Percentiles rank a stretch among this genome's conserved stretches.
phyloP scores from a whole-genome alignment of 1,140 invertebrate species.

The Odontomachus brunneus region DNA sequence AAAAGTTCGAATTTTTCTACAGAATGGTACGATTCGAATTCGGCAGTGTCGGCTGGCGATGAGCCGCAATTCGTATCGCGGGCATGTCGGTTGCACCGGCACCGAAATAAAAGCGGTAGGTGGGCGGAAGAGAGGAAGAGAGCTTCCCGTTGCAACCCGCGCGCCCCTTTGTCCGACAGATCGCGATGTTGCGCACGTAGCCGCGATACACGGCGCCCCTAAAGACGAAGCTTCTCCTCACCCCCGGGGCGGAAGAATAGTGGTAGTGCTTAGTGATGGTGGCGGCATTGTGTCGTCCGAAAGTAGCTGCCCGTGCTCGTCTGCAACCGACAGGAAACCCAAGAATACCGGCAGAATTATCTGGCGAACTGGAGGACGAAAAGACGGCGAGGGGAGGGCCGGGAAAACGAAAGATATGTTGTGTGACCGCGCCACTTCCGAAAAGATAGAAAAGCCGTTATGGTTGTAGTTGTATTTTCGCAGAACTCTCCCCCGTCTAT shows the following conservation, averaged over 20 bases:
- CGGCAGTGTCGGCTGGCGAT: slow-evolving; percentile 23
- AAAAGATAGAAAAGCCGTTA: slow-evolving; percentile 37
- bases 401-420: not conserved
- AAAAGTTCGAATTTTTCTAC: slow-evolving; percentile 14
- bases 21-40: slow-evolving; percentile 5
- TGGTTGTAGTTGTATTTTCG: slow-evolving; percentile 33
- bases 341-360: slow-evolving; percentile 57
- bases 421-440: slow-evolving; percentile 46
- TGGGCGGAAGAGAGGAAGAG: not conserved
- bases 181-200: slow-evolving; percentile 55
- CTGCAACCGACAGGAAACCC: slow-evolving; percentile 56
- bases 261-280: too few species aligned
- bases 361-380: not conserved
- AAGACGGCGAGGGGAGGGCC: not conserved
- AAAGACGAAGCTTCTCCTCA: not conserved
- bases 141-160: not conserved
- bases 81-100: slow-evolving; percentile 37
- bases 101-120: slow-evolving; percentile 55
- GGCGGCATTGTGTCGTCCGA: slow-evolving; percentile 46
- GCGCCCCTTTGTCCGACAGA: slow-evolving; percentile 48
- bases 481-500: not conserved
- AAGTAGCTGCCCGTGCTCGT: slow-evolving; percentile 29
- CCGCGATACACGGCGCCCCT: slow-evolving; percentile 48
- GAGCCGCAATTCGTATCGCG: slow-evolving; percentile 54
- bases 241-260: not conserved